Percentiles rank a stretch among this genome's conserved stretches.
Conservation (phyloP, 2,888 invertebrate genomes). For the Ochropleura plecta region DNA sequence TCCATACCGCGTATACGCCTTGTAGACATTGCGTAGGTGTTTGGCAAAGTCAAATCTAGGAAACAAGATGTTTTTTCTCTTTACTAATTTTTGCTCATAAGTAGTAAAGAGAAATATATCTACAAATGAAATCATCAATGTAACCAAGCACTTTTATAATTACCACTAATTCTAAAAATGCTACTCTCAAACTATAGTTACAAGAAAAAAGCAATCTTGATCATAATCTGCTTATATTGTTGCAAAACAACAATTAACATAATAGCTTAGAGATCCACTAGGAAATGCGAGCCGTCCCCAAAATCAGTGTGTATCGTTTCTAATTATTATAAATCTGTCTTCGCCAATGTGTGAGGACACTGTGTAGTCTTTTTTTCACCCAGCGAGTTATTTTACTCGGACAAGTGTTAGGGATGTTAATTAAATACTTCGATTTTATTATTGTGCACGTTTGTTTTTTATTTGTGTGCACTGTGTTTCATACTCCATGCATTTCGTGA, state of each 20-base stretch:
- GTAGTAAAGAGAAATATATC: neutral
- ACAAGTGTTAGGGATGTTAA: constrained; percentile 81
- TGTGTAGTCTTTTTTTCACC: constrained; percentile 81
- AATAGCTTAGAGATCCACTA: constrained; percentile 6
- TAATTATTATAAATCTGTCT: constrained; percentile 90
- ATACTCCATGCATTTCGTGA: constrained; percentile 32
- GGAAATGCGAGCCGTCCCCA: constrained; percentile 2
- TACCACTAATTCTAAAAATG: neutral
- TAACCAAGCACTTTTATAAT: neutral
- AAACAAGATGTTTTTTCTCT: too few relatives aligned
- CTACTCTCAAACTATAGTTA: neutral
- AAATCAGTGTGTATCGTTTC: constrained; percentile 75
- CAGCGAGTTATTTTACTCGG: constrained; percentile 81
- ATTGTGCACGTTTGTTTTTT: constrained; percentile 57
- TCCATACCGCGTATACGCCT: neutral
- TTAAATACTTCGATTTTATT: constrained; percentile 73
- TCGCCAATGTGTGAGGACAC: constrained; percentile 76
- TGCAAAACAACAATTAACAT: constrained; percentile 18
- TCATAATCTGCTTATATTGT: neutral
- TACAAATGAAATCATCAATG: neutral
- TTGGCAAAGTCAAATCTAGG: too few relatives aligned
- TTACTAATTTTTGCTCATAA: neutral
- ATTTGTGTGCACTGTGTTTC: constrained; percentile 46
- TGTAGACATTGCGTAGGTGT: too few relatives aligned
- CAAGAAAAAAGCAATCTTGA: constrained; percentile 10